A percentile compares a stretch with the other conserved stretches of the same genome.
phyloP scores from a whole-genome alignment of 2,797 vertebrate species.

The Synaphobranchus kaupii region DNA sequence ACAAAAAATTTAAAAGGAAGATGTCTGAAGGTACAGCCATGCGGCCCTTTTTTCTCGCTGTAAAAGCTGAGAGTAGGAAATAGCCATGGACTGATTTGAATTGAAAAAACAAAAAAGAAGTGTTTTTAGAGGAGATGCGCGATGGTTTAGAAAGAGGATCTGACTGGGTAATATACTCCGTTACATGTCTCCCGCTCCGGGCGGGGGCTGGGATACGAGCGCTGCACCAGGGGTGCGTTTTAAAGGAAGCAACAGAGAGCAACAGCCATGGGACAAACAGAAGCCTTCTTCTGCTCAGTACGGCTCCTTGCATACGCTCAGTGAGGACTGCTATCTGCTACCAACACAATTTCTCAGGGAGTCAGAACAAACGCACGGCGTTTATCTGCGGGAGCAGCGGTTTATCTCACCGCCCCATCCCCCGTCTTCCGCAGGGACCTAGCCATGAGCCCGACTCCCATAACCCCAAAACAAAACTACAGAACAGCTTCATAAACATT shows the following conservation, averaged over 20 bases:
- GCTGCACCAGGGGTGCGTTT: not conserved
- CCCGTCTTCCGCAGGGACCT: not conserved
- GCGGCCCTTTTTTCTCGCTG: not conserved
- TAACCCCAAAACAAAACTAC: not conserved
- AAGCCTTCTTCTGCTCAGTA: not conserved
- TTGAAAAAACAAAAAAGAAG: not conserved
- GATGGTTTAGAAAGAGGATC: not conserved
- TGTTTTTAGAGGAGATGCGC: not conserved
- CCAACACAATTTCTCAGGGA: not conserved
- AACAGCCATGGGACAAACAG: not conserved
- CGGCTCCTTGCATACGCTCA: not conserved
- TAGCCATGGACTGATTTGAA: not conserved
- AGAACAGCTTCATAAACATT: not conserved
- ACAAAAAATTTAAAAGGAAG: not conserved
- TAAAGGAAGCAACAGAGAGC: conserved; percentile 19
- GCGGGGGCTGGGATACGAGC: not conserved
- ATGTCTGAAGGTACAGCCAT: not conserved
- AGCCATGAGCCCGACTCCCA: not conserved
- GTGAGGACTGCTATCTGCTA: not conserved
- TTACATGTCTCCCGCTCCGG: not conserved
- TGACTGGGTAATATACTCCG: conserved; percentile 11
- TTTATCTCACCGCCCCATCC: not conserved
- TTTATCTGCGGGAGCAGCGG: not conserved
- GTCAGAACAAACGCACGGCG: not conserved
- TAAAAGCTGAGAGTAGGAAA: not conserved